Evolutionary conservation across 2,888 invertebrate species (phyloP).

Genomic region (Cryptus armator): DNA sequence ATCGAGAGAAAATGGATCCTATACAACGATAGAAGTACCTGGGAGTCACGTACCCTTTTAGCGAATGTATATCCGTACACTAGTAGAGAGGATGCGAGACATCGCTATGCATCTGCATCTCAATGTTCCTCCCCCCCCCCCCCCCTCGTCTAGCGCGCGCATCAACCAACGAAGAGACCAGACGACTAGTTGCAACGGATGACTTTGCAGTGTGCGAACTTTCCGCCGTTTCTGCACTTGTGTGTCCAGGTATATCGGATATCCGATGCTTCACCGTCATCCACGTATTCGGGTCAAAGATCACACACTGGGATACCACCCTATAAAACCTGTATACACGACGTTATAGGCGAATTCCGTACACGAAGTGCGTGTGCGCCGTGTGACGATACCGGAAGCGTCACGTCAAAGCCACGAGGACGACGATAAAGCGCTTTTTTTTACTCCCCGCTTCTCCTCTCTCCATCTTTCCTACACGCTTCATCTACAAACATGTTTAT

Average conservation of each 20-base stretch:
- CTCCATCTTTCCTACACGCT: neutral
- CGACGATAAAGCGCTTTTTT: slow-evolving; percentile 8
- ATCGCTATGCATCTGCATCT: slow-evolving; percentile 51
- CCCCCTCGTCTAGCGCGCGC: neutral
- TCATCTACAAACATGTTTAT: slow-evolving; percentile 30
- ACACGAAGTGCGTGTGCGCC: slow-evolving; percentile 52
- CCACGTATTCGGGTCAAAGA: slow-evolving; percentile 52
- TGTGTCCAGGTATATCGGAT: slow-evolving; percentile 13
- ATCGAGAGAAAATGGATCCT: neutral
- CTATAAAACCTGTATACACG: neutral
- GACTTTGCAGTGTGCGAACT: slow-evolving; percentile 1
- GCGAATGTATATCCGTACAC: slow-evolving; percentile 35
- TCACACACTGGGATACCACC: slow-evolving; percentile 18
- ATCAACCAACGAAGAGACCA: neutral
- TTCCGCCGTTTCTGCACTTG: neutral
- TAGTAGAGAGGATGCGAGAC: slow-evolving; percentile 14
- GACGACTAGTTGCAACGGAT: neutral
- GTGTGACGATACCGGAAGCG: slow-evolving; percentile 19
- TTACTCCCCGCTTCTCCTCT: neutral
- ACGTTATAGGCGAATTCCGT: slow-evolving; percentile 47
- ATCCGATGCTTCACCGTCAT: slow-evolving; percentile 13
- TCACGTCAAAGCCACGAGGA: slow-evolving; percentile 24
- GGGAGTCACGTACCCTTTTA: slow-evolving; percentile 51
- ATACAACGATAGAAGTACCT: neutral
- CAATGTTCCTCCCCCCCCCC: slow-evolving; percentile 14